These are phyloP conservation scores for Portevinia maculata DNA, from an alignment of 2,888 invertebrate species.

Conservation along the genomic window DNA sequence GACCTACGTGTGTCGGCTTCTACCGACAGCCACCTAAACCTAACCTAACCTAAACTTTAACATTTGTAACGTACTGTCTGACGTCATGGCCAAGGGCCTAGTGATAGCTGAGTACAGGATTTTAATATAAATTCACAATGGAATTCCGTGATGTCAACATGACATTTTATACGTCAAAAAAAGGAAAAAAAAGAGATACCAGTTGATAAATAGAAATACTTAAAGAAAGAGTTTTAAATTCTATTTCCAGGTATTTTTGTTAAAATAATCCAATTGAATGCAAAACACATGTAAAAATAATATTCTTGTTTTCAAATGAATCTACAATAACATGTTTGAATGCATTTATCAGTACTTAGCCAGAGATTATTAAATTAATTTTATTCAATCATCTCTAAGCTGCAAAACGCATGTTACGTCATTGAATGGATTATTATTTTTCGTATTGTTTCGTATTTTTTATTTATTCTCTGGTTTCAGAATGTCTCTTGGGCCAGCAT, in stretches of 20 bases:
- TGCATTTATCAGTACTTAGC: too few species aligned
- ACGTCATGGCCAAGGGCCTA: too few species aligned
- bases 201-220: slow-evolving; percentile 27
- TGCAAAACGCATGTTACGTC: slow-evolving; percentile 78
- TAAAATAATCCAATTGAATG: too few species aligned
- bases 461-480: slow-evolving; percentile 22
- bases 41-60: too few species aligned
- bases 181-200: not conserved
- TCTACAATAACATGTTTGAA: too few species aligned
- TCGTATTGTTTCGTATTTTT: not conserved
- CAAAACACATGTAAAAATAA: too few species aligned
- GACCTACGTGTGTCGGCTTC: too few species aligned
- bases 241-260: slow-evolving; percentile 31
- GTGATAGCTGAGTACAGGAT: not conserved
- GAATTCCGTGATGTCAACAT: slow-evolving; percentile 29
- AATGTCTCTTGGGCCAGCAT: slow-evolving; percentile 87
- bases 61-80: too few species aligned
- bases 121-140: not conserved
- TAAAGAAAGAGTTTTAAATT: not conserved
- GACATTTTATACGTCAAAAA: slow-evolving; percentile 30
- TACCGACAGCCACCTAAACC: too few species aligned
- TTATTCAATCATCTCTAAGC: not conserved
- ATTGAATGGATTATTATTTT: slow-evolving; percentile 63
- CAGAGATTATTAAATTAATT: not conserved
- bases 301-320: too few species aligned